Evolutionary conservation across 2,888 invertebrate genomes (phyloP).

Genomic region (Griposia aprilina): DNA sequence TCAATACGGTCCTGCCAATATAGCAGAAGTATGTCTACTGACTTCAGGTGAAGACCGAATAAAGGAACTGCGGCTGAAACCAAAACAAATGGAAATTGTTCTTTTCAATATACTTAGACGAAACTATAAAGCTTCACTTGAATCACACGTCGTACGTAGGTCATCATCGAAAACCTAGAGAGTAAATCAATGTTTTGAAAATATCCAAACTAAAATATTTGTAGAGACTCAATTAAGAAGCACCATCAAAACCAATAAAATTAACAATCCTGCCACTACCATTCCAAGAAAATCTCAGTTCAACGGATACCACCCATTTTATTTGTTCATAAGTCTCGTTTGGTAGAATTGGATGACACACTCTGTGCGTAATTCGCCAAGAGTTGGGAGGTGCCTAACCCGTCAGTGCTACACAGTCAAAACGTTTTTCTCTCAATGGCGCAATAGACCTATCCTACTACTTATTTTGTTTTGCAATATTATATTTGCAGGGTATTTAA

Average conservation of each 20-base stretch:
- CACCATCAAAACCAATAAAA: conserved; percentile 11
- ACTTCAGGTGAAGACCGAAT: too few relatives aligned
- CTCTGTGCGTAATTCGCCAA: conserved; percentile 75
- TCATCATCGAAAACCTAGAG: not conserved
- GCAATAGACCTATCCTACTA: conserved; percentile 19
- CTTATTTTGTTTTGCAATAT: conserved; percentile 5
- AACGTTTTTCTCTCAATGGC: conserved; percentile 20
- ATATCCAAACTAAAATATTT: conserved; percentile 4
- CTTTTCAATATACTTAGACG: too few relatives aligned
- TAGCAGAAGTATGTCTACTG: not conserved
- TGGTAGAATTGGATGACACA: conserved; percentile 84
- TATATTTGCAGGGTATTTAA: not conserved
- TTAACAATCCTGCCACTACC: conserved; percentile 5
- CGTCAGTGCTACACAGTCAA: conserved; percentile 35
- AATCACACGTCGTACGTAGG: too few relatives aligned
- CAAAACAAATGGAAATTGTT: too few relatives aligned
- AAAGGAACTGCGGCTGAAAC: not conserved
- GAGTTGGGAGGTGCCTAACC: conserved; percentile 76
- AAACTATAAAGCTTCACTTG: too few relatives aligned
- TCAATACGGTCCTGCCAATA: not conserved
- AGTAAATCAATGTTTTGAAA: not conserved
- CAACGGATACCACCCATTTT: conserved; percentile 67
- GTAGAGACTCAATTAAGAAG: conserved; percentile 22
- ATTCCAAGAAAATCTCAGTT: conserved; percentile 72
- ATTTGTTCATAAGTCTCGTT: conserved; percentile 68